Percentiles rank a stretch among this genome's conserved stretches.
phyloP scores from a whole-genome alignment of 2,797 vertebrate species.

The Poeciliopsis gracilis region DNA sequence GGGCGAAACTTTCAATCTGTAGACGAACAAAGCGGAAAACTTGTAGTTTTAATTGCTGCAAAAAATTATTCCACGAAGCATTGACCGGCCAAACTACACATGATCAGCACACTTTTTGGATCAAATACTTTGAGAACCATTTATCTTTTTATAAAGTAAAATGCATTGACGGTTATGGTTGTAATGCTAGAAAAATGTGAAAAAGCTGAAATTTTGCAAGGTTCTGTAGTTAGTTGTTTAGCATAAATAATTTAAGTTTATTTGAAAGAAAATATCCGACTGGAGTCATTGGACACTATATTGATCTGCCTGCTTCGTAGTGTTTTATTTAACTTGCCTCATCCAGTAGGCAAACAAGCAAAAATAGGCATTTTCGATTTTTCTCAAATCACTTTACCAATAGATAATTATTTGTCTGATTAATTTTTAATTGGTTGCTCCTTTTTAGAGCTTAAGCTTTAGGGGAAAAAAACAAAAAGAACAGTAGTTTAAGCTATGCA shows the following conservation, averaged over 20 bases:
- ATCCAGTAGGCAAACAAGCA: not conserved
- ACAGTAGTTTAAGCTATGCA: not conserved
- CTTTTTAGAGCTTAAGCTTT: not conserved
- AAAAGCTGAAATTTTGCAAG: not conserved
- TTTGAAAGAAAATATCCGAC: slow-evolving; percentile 1
- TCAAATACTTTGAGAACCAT: not conserved
- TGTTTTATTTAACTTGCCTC: slow-evolving; percentile 5
- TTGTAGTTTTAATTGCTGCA: not conserved
- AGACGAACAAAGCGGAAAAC: not conserved
- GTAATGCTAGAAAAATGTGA: not conserved
- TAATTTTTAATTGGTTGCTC: slow-evolving; percentile 4
- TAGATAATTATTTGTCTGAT: not conserved
- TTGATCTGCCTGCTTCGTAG: slow-evolving; percentile 8
- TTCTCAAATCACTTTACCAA: slow-evolving; percentile 6
- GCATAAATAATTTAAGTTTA: not conserved
- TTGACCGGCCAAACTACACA: not conserved
- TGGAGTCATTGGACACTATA: not conserved
- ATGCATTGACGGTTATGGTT: not conserved
- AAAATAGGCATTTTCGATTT: slow-evolving; percentile 1
- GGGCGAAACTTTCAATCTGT: not conserved
- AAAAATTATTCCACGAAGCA: not conserved
- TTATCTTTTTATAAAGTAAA: not conserved
- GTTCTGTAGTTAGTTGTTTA: not conserved
- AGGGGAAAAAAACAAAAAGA: not conserved
- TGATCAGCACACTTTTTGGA: not conserved